Evolutionary conservation across 2,888 invertebrate species (phyloP).

Genomic region (Koerneria pararmatus): DNA sequence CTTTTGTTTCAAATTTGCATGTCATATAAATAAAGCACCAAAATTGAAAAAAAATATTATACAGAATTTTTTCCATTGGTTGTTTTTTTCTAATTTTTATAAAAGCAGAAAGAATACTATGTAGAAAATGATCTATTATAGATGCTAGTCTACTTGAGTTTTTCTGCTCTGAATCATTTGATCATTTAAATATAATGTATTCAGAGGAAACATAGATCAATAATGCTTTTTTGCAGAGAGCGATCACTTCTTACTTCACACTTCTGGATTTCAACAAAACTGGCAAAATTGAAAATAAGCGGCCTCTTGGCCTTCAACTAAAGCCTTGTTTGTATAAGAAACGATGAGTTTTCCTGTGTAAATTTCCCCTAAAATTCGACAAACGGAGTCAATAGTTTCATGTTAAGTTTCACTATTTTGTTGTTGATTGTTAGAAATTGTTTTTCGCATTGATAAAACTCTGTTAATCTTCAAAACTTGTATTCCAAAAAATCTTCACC

Average conservation of each 20-base stretch:
- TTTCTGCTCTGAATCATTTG: background rate
- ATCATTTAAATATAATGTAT: background rate
- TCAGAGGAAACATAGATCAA: background rate
- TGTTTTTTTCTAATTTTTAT: constrained; percentile 18
- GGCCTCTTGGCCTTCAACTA: constrained; percentile 50
- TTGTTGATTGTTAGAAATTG: too few species aligned
- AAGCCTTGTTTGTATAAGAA: constrained; percentile 59
- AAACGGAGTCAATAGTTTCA: too few species aligned
- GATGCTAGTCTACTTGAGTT: too few species aligned
- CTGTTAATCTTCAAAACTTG: too few species aligned
- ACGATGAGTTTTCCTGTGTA: constrained; percentile 17
- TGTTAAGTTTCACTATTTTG: too few species aligned
- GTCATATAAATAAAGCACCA: too few species aligned
- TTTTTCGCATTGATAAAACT: too few species aligned
- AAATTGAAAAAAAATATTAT: too few species aligned
- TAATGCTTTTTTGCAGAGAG: constrained; percentile 32
- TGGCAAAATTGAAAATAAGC: constrained; percentile 40
- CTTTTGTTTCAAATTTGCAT: background rate
- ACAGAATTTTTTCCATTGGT: background rate
- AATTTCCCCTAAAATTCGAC: too few species aligned
- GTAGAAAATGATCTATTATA: too few species aligned
- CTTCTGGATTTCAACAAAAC: constrained; percentile 53
- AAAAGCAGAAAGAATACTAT: constrained; percentile 5
- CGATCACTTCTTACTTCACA: constrained; percentile 52
- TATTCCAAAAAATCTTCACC: too few species aligned